These are phyloP conservation scores for Oxycera nigricornis DNA, from an alignment of 2,888 invertebrate genomes.

Conservation along the genomic window DNA sequence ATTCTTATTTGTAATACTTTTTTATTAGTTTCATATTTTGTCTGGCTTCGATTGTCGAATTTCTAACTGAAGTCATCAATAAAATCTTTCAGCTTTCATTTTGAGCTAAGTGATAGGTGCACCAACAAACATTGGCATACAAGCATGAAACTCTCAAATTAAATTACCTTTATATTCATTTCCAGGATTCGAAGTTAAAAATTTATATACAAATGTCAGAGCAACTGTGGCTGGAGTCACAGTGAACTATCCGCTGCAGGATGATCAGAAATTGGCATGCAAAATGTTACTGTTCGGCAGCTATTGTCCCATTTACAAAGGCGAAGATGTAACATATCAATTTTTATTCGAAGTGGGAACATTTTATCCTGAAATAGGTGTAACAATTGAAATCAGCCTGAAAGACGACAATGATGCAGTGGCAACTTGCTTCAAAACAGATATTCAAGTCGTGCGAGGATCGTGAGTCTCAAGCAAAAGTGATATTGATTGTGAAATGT, in stretches of 20 bases:
- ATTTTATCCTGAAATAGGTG: conserved; percentile 26
- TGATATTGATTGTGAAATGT: no score
- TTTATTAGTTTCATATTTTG: no score
- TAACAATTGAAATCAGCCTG: conserved; percentile 27
- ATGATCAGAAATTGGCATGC: conserved; percentile 27
- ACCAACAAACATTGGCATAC: not conserved
- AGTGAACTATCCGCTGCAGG: conserved; percentile 21
- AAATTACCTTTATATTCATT: not conserved
- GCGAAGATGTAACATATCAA: conserved; percentile 23
- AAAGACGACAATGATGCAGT: not conserved
- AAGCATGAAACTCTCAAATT: not conserved
- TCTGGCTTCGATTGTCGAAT: no score
- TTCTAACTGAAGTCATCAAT: no score
- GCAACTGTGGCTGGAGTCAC: not conserved
- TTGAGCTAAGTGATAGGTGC: no score
- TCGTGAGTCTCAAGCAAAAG: no score
- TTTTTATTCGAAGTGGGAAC: conserved; percentile 26
- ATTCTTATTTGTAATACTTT: no score
- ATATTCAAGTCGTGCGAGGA: conserved; percentile 13
- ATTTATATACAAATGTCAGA: conserved; percentile 24
- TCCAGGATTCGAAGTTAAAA: conserved; percentile 1
- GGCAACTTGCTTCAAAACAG: conserved; percentile 18
- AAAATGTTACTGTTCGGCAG: conserved; percentile 17
- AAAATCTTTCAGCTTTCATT: no score
- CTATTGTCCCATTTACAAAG: conserved; percentile 26